Evolutionary conservation across 92 coral and sea anemone species (phyloP), one percentile per base, ranked within the genome.

Genomic region (Scolanthus callimorphus): DNA sequence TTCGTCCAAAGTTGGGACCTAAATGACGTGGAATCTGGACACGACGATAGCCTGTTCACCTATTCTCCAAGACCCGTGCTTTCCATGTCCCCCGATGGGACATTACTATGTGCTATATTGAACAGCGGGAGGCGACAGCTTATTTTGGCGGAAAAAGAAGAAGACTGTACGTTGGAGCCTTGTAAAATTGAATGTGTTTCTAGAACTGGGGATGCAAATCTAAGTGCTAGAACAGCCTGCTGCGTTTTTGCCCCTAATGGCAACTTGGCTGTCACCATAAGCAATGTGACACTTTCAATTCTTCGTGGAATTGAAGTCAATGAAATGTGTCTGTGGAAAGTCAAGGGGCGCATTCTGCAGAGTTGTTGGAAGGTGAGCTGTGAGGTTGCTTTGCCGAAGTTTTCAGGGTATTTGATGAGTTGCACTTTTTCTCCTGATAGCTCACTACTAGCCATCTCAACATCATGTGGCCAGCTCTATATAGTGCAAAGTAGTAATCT

Each of bases 201-300:
- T 0, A 59, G 62, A 3, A 27, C 30, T 3, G 81, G 90, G 2
- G 78, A 78, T 27, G 81, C 73, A 54, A 77, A 82, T n/a, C 67
- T 90, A 20, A 71, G 83, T 17, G 86, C 90, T 0, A 71, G 90
- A 43, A 88, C 85, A 10, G 55, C 65, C 39, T 86, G 90, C 24
- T 90, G 95, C 73, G 95, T 90, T 17, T 85, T 90, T 58, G 85
- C 95, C 10, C 84, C 85, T 39, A 74, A 81, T 39, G 92, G 92
- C 39, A 29, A 39, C 15, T 65, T 63, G 29, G 97, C 89, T 6
- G 95, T 85, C 0, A 90, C 92, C 0, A 73, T 90, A 4, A 81
- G 83, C 44, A 70, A 77, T 23, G 90, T 86, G 39, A 63, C 82
- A 1, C 51, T 86, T 17, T 65, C 78, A 56, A 44, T 71, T 17